Percentiles rank a stretch among this genome's conserved stretches.
These are phyloP conservation scores for Chloroceryle aenea DNA, from an alignment of 2,113 vertebrate species.

Conservation along the genomic window DNA sequence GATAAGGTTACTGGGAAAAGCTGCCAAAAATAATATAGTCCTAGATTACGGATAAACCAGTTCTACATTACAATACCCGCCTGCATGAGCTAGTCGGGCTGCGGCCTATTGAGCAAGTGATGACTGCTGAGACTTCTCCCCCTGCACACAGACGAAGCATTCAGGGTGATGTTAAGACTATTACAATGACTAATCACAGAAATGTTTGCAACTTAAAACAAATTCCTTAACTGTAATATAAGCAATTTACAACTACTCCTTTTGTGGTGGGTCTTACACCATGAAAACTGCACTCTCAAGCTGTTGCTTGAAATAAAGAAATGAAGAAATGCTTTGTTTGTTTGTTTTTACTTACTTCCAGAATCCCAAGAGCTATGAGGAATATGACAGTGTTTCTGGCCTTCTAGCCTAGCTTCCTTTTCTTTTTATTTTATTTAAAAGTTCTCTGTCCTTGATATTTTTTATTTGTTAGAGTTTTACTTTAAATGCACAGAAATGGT, in stretches of 20 bases:
- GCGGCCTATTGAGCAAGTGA: background rate
- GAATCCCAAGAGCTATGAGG: background rate
- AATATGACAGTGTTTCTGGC: background rate
- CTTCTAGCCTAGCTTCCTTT: background rate
- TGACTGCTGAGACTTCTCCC: background rate
- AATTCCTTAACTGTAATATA: background rate
- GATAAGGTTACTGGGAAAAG: conserved; percentile 49
- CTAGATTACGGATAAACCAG: conserved; percentile 17
- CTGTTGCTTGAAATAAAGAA: background rate
- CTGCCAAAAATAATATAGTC: conserved; percentile 48
- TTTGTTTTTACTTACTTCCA: background rate
- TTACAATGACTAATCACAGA: conserved; percentile 29
- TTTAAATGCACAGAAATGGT: conserved; percentile 21
- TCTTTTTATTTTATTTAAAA: background rate
- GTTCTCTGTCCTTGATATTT: background rate
- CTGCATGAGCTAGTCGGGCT: background rate
- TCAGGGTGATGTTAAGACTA: conserved; percentile 12
- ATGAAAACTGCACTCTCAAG: background rate
- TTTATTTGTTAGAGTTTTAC: background rate
- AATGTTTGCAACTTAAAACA: conserved; percentile 13
- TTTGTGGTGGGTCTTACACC: background rate
- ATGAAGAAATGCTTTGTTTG: background rate
- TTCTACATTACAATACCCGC: background rate
- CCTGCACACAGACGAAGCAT: background rate
- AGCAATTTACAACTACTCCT: background rate